Base-by-base conservation (phyloP, 1,140 invertebrate species). In the Procambarus clarkii region DNA sequence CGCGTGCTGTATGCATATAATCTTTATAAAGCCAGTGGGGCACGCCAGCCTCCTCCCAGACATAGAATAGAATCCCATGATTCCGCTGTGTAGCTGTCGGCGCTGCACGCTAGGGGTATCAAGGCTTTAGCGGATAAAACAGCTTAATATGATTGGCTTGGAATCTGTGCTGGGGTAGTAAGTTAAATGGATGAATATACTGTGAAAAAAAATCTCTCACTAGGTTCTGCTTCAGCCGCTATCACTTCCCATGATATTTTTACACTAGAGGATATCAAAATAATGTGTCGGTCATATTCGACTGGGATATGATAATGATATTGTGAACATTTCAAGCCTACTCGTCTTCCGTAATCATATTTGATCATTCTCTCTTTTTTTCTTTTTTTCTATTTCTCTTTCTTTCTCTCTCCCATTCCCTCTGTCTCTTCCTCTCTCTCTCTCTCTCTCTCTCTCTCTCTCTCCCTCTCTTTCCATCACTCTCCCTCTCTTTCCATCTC, bases 131-230 rank as follows among this genome's bases (percentile, higher is more conserved):
- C 4, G 50, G 78, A 79, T 79, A 79, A 79, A 48, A 46, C 78
- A 45, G 45, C 50, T 79, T 24, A 79, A 79, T 79, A 46, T 79
- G 45, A 79, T 79, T 79, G 78, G 78, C 78, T 79, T 54, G 50
- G 78, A 48, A 79, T 79, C 50, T 79, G 78, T 79, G 78, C 78
- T 46, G 13, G 46, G 78, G 50, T 79, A 54, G 45, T 79, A 79
- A 79, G 45, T 79, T 79, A 79, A 79, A 79, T 79, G 78, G 78
- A 79, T 79, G 78, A 79, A 79, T 79, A 48, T 46, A n/a, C 78
- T 48, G 18, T 46, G 78, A 79, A 79, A 79, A 46, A 79, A n/a
- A n/a, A n/a, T n/a, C 21, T 79, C 21, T 9, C 50, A 24, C 18
- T 50, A n/a, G 7, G 60, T 64, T 1, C 45, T 79, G 45, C 50